Evolutionary conservation across 2,888 invertebrate species (phyloP), one percentile per base, ranked within the genome.

Genomic region (Syrista parreyssii): DNA sequence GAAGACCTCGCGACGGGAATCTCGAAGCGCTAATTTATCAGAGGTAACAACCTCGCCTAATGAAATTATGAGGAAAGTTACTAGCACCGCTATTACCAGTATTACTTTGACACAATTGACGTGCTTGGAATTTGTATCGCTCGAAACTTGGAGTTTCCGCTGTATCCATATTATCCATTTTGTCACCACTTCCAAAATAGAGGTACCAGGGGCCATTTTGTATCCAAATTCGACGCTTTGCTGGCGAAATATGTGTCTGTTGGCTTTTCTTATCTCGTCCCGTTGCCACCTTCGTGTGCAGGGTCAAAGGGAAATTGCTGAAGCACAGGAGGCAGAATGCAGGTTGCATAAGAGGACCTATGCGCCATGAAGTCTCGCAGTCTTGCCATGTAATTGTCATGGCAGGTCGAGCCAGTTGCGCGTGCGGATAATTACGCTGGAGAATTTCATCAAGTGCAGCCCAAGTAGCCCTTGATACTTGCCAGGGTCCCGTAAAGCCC

Each of bases 381-480:
- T 23, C 23, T 55, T 55, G 40, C 23, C 40, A 9, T 55, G 23
- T 55, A 55, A 55, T 55, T 55, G 40, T 55, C 23, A 55, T 23
- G 40, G 40, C 40, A 55, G 40, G 40, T 55, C 40, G 40, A 55
- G 40, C 23, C 23, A 55, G 40, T 55, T 55, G 75, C 82, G 82
- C 82, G 78, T 81, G 85, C 82, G 81, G 85, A 85, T 85, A 85
- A 85, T 84, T 84, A 81, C 84, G 79, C 72, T 78, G 79, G 82
- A 84, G 83, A 86, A 86, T 86, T 86, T 86, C 85, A 86, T 85
- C 84, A 83, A 82, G 81, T 81, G 78, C 78, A 82, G 77, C 79
- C 82, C 82, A 83, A 86, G 85, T 85, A 84, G 86, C 85, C 84
- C 85, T 86, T 84, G 84, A 84, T 86, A 84, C 85, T 85, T 85